Conservation (phyloP, 2,888 invertebrate species). For the Eristalis intricaria region DNA sequence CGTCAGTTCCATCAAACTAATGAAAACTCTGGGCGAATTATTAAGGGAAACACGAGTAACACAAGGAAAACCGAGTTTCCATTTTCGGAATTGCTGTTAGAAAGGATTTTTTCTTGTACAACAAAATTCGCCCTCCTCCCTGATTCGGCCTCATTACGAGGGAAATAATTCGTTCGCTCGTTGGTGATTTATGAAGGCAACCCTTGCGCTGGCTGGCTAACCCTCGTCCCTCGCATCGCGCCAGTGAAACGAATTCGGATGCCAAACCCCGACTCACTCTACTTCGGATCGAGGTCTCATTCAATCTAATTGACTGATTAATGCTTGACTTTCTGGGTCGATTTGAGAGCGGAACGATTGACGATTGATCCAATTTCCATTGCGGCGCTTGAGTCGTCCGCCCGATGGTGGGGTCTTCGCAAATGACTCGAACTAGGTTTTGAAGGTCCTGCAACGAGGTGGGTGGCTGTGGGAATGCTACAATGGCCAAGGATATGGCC, state of each 20-base stretch:
- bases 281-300: slow-evolving; percentile 27
- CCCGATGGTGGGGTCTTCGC: too few relatives aligned
- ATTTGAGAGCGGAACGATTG: slow-evolving; percentile 26
- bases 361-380: slow-evolving; percentile 54
- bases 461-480: background rate
- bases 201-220: background rate
- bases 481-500: background rate
- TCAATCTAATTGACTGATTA: slow-evolving; percentile 67
- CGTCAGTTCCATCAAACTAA: slow-evolving; percentile 32
- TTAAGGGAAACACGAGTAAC: slow-evolving; percentile 48
- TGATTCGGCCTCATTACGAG: slow-evolving; percentile 32
- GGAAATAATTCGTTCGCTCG: slow-evolving; percentile 29
- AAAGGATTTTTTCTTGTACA: slow-evolving; percentile 1
- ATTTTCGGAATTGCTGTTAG: slow-evolving; percentile 37
- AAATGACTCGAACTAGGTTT: slow-evolving; percentile 2
- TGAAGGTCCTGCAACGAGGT: background rate
- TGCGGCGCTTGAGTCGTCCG: slow-evolving; percentile 6
- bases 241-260: slow-evolving; percentile 49
- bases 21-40: slow-evolving; percentile 53
- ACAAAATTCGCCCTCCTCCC: background rate
- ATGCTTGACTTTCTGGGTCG: slow-evolving; percentile 55
- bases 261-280: background rate
- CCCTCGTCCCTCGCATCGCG: background rate
- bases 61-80: slow-evolving; percentile 38
- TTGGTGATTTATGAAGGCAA: slow-evolving; percentile 36